phyloP scores from a whole-genome alignment of 2,113 vertebrate species.

The Corythornis madagascariensis region DNA sequence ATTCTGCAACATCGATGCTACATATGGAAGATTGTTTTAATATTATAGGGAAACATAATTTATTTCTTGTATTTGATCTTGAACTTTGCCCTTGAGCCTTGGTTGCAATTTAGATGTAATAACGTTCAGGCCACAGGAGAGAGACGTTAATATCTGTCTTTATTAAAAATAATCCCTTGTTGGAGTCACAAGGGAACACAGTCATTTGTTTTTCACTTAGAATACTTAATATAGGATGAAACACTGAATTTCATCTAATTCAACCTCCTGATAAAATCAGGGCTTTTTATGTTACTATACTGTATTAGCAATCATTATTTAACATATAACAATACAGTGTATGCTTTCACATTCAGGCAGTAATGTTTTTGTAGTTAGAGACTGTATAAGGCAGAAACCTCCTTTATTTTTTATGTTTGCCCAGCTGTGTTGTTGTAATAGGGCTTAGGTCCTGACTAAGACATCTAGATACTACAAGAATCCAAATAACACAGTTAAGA shows the following conservation, averaged over 20 bases:
- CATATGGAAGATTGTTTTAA: background rate
- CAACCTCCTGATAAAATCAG: background rate
- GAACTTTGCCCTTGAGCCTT: background rate
- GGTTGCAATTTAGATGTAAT: background rate
- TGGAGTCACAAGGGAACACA: background rate
- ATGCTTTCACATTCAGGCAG: background rate
- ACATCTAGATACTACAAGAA: background rate
- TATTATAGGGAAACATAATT: background rate
- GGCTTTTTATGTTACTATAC: background rate
- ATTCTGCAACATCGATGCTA: background rate
- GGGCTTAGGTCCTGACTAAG: background rate
- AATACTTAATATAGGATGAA: background rate
- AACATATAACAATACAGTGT: background rate
- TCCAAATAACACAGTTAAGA: background rate
- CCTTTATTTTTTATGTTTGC: background rate
- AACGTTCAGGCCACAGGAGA: background rate
- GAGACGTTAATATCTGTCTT: background rate
- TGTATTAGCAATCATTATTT: background rate
- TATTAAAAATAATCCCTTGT: background rate
- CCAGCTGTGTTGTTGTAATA: background rate
- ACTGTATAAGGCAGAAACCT: background rate
- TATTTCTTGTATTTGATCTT: background rate
- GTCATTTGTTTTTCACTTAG: background rate
- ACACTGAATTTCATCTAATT: background rate
- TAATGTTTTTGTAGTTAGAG: background rate